These are phyloP conservation scores for Ophioderma brevispina DNA, from an alignment of 35 echinoderm and acorn worm species.

Conservation along the genomic window DNA sequence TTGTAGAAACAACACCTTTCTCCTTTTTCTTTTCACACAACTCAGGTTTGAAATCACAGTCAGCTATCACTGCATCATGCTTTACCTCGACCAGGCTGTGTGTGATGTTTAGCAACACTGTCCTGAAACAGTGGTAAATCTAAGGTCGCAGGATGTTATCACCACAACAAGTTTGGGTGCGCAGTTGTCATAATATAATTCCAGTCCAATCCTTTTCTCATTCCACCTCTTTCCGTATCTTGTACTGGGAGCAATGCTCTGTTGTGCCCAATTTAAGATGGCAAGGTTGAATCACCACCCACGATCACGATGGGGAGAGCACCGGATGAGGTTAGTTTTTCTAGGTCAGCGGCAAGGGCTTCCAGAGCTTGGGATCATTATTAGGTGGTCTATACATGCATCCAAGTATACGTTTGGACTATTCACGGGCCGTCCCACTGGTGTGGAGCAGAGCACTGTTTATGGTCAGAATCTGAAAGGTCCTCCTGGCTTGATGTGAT, in stretches of 20 bases:
- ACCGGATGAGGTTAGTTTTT: neutral
- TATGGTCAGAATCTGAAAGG: too few species aligned
- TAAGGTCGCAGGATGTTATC: constrained; percentile 43
- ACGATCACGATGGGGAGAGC: neutral
- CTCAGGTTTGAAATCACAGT: constrained; percentile 15
- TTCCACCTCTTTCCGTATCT: neutral
- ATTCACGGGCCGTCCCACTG: neutral
- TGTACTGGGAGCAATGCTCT: neutral
- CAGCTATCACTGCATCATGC: constrained; percentile 35
- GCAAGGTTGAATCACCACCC: neutral
- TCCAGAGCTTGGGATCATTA: neutral
- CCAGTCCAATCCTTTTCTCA: constrained; percentile 9
- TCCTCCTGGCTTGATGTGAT: too few species aligned
- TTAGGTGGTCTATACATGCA: neutral
- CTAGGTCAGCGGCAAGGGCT: neutral
- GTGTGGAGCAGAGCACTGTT: too few species aligned
- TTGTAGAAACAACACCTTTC: constrained; percentile 42
- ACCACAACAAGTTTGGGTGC: neutral
- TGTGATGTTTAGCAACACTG: constrained; percentile 8
- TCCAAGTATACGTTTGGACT: neutral
- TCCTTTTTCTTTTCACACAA: constrained; percentile 7
- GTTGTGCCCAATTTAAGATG: neutral
- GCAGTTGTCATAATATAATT: neutral
- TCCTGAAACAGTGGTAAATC: constrained; percentile 42
- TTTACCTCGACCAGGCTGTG: constrained; percentile 30